Conservation (phyloP, 1,140 invertebrate genomes). For the Anagrus nilaparvatae region DNA sequence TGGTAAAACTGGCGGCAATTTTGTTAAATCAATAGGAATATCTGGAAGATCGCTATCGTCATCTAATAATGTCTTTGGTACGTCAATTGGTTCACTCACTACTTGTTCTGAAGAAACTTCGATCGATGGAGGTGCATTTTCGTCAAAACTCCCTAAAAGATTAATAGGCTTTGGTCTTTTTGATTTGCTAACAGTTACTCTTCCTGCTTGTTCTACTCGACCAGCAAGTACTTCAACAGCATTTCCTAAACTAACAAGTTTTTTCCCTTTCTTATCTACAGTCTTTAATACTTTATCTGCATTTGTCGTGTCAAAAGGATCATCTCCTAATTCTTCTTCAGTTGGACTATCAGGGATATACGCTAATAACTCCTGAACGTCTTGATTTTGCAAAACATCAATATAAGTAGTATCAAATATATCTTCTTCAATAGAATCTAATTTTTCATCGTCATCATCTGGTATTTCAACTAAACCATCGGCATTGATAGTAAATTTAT, state of each 20-base stretch:
- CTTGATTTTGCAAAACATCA: conserved; percentile 71
- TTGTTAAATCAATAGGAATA: conserved; percentile 48
- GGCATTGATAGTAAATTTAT: conserved; percentile 20
- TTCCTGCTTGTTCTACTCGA: conserved; percentile 56
- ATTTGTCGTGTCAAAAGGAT: conserved; percentile 79
- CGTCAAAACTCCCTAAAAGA: conserved; percentile 57
- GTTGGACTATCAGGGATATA: conserved; percentile 77
- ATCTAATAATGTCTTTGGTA: conserved; percentile 60
- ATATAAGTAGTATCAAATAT: conserved; percentile 82
- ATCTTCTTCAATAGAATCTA: conserved; percentile 66
- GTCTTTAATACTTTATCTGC: conserved; percentile 75
- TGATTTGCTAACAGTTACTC: conserved; percentile 45
- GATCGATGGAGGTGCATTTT: conserved; percentile 18
- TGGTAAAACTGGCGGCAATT: conserved; percentile 42
- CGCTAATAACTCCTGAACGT: conserved; percentile 67
- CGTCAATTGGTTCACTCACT: conserved; percentile 26
- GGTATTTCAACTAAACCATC: conserved; percentile 49
- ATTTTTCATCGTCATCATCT: conserved; percentile 50
- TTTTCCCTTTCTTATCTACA: conserved; percentile 65
- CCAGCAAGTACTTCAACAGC: conserved; percentile 79
- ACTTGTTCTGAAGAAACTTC: conserved; percentile 8
- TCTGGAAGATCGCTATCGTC: conserved; percentile 53
- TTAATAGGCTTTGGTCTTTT: conserved; percentile 51
- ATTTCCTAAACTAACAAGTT: conserved; percentile 68
- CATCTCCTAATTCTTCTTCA: conserved; percentile 56